Conservation (phyloP, 2,888 invertebrate species). For the Subacronicta megacephala region DNA sequence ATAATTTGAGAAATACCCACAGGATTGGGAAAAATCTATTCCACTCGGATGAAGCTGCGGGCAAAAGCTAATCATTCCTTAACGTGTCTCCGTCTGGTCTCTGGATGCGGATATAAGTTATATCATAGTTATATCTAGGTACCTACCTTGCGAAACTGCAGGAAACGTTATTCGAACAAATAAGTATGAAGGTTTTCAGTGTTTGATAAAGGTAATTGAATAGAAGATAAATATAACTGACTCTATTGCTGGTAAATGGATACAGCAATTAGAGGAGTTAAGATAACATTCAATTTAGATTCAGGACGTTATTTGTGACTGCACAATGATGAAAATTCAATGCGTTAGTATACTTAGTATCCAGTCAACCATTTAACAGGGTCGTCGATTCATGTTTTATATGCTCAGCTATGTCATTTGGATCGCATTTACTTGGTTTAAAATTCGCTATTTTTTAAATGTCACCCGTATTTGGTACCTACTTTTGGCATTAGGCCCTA, state of each 20-base stretch:
- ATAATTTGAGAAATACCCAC: no score
- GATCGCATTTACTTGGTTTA: no score
- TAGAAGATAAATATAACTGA: slow-evolving; percentile 6
- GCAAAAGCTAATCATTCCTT: no score
- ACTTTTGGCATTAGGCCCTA: no score
- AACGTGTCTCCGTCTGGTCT: no score
- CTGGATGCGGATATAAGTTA: no score
- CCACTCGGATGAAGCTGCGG: no score
- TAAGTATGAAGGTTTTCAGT: slow-evolving; percentile 20
- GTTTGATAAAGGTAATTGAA: slow-evolving; percentile 33
- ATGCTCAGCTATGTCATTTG: background rate
- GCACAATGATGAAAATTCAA: background rate
- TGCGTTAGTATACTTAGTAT: background rate
- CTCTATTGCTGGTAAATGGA: slow-evolving; percentile 4
- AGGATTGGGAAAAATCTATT: no score
- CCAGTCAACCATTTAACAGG: background rate
- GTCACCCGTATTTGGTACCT: no score
- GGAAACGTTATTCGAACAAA: slow-evolving; percentile 17
- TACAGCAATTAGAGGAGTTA: slow-evolving; percentile 18
- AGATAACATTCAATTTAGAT: slow-evolving; percentile 1
- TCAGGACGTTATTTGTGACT: background rate
- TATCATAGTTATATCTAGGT: no score
- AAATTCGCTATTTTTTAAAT: no score
- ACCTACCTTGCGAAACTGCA: no score
- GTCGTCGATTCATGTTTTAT: background rate